Percentiles rank a stretch among this genome's conserved stretches.
phyloP scores from a whole-genome alignment of 1,140 invertebrate genomes.

The Chelonus insularis region DNA sequence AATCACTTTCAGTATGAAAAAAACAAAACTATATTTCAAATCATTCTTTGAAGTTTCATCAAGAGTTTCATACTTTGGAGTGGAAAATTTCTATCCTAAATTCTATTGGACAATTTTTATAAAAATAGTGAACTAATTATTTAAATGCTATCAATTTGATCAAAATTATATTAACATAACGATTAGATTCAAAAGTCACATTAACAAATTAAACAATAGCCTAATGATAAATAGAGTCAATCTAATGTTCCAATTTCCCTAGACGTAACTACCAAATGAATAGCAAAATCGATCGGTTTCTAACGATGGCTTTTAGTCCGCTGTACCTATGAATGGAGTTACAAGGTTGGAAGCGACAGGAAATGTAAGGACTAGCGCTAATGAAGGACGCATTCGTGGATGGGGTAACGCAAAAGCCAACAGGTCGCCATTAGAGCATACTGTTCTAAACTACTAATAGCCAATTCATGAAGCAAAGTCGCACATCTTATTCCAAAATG shows the following conservation, averaged over 20 bases:
- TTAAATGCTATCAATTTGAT: too few relatives aligned
- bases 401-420: conserved; percentile 35
- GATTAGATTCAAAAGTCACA: too few relatives aligned
- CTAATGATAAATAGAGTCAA: too few relatives aligned
- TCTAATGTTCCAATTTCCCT: not conserved
- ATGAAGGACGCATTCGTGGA: conserved; percentile 38
- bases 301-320: conserved; percentile 40
- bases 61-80: too few relatives aligned
- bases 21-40: too few relatives aligned
- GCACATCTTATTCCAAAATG: not conserved
- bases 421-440: conserved; percentile 50
- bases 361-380: conserved; percentile 41
- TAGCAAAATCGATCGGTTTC: conserved; percentile 5
- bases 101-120: too few relatives aligned
- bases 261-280: not conserved
- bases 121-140: too few relatives aligned
- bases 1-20: too few relatives aligned
- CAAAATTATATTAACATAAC: too few relatives aligned
- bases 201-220: too few relatives aligned
- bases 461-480: conserved; percentile 43
- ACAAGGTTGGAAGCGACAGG: conserved; percentile 3
- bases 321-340: conserved; percentile 7
- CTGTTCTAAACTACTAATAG: conserved; percentile 52
- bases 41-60: too few relatives aligned
- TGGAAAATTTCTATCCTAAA: too few relatives aligned